Conservation (phyloP, 2,888 invertebrate genomes). For the Polydrusus tereticollis region DNA sequence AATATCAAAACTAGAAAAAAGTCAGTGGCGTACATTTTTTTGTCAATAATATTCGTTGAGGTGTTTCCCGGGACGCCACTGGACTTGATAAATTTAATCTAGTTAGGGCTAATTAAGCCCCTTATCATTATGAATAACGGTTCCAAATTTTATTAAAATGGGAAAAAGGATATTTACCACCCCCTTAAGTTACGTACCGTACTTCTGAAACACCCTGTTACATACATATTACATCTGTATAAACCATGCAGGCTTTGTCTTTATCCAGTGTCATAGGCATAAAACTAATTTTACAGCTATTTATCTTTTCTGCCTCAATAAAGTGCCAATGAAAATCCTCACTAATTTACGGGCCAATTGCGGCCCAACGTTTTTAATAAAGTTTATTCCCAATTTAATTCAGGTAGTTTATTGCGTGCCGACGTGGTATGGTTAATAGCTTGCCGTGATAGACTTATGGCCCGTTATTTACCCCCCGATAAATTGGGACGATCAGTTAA, state of each 20-base stretch:
- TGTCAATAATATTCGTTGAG: too few relatives aligned
- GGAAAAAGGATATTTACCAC: too few relatives aligned
- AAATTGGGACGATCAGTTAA: conserved; percentile 67
- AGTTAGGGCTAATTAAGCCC: too few relatives aligned
- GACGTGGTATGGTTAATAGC: conserved; percentile 53
- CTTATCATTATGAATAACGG: too few relatives aligned
- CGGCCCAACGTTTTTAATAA: conserved; percentile 55
- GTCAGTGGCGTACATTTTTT: too few relatives aligned
- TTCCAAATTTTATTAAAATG: too few relatives aligned
- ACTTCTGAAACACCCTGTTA: background rate
- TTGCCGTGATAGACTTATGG: conserved; percentile 66
- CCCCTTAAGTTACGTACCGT: too few relatives aligned
- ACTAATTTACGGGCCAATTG: conserved; percentile 46
- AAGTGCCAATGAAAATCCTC: conserved; percentile 40
- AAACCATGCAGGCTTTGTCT: background rate
- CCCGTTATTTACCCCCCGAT: conserved; percentile 65
- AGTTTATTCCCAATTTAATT: conserved; percentile 54
- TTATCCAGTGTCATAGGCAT: background rate
- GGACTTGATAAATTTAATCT: too few relatives aligned
- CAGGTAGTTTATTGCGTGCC: conserved; percentile 52
- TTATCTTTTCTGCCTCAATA: conserved; percentile 25
- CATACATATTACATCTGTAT: too few relatives aligned
- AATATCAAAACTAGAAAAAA: too few relatives aligned
- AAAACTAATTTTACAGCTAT: conserved; percentile 26
- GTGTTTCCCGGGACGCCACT: too few relatives aligned